These are phyloP conservation scores for Achatina immaculata DNA, from an alignment of 1,140 invertebrate genomes.

Conservation along the genomic window DNA sequence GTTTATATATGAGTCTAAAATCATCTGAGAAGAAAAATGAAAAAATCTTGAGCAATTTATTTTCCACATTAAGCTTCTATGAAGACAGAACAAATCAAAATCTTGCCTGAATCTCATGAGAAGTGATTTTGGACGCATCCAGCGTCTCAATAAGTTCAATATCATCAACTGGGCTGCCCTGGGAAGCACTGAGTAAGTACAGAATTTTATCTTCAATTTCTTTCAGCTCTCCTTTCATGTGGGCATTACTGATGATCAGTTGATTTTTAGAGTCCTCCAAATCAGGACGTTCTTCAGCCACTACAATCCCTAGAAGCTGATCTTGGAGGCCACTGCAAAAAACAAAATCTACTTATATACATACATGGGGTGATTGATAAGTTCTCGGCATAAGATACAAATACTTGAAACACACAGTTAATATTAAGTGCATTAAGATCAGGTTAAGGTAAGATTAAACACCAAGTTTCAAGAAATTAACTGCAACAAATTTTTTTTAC, in stretches of 20 bases:
- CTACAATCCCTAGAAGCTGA: conserved; percentile 88
- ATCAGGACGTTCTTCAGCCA: conserved; percentile 87
- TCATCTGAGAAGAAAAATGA: no score
- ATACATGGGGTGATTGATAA: no score
- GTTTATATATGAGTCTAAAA: no score
- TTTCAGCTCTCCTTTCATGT: conserved; percentile 85
- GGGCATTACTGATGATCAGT: conserved; percentile 85
- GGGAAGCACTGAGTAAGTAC: conserved; percentile 81
- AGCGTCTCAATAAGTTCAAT: conserved; percentile 89
- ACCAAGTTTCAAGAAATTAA: no score
- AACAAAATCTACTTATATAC: no score
- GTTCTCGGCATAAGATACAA: no score
- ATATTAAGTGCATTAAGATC: no score
- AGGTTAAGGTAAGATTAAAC: no score
- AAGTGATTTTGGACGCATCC: conserved; percentile 84
- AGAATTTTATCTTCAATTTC: conserved; percentile 90
- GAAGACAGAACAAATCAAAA: neutral
- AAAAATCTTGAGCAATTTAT: no score
- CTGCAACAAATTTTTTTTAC: no score
- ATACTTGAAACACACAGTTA: no score
- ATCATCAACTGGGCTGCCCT: conserved; percentile 90
- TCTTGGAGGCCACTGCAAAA: conserved; percentile 82
- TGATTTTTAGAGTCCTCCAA: conserved; percentile 84
- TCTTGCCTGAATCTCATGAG: conserved; percentile 69
- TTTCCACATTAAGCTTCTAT: no score